phyloP scores from a whole-genome alignment of 2,797 vertebrate genomes.

The Podarcis siculus region DNA sequence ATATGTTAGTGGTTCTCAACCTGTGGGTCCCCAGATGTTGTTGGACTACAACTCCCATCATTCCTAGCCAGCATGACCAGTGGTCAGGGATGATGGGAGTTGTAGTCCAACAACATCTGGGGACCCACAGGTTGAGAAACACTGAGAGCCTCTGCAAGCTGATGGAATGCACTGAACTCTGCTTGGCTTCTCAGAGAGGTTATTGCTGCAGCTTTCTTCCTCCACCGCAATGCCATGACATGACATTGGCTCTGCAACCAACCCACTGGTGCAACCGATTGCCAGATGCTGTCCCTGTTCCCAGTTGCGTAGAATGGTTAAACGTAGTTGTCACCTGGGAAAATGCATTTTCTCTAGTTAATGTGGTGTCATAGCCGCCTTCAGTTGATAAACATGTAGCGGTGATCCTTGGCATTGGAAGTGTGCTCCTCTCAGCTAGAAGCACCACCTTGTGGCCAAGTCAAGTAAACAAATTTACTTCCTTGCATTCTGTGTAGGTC shows the following conservation, averaged over 20 bases:
- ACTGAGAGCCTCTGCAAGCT: neutral
- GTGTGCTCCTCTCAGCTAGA: neutral
- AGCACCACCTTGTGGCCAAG: slow-evolving; percentile 57
- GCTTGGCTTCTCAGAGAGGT: neutral
- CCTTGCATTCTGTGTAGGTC: slow-evolving; percentile 66
- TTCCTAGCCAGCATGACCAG: no score
- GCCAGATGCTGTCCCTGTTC: no score
- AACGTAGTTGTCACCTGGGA: neutral
- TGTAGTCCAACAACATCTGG: no score
- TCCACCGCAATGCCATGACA: neutral
- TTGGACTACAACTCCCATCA: no score
- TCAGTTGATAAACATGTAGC: neutral
- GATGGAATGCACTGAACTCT: neutral
- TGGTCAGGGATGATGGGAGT: no score
- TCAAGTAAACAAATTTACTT: neutral
- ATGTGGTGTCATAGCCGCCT: no score
- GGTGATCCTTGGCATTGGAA: neutral
- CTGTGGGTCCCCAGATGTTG: no score
- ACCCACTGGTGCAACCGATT: neutral
- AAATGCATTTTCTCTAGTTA: neutral
- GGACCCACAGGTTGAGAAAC: no score
- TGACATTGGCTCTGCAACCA: neutral
- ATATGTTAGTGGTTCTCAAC: no score
- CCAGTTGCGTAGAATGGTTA: neutral
- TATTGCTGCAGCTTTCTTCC: neutral